phyloP scores from a whole-genome alignment of 1,140 invertebrate genomes.

The Batillaria attramentaria region DNA sequence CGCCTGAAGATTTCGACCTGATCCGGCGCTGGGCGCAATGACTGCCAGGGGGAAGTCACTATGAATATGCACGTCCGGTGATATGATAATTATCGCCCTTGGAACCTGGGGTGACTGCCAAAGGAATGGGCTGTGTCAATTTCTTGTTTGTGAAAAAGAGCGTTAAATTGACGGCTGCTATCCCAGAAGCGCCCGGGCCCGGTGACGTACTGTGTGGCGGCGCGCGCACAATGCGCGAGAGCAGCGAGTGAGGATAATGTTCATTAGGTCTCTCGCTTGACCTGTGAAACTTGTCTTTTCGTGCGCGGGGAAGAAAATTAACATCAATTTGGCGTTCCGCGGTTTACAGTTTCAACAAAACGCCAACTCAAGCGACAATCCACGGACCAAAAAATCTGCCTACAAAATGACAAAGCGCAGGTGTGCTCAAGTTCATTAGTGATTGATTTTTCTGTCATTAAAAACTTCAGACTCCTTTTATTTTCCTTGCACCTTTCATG shows the following conservation, averaged over 20 bases:
- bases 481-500: no score
- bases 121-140: conserved; percentile 29
- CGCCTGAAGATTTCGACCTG: conserved; percentile 23
- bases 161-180: conserved; percentile 35
- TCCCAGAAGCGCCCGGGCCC: no score
- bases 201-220: not conserved
- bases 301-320: no score
- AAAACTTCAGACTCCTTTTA: no score
- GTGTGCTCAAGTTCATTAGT: no score
- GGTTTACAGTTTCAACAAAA: not conserved
- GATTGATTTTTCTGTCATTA: no score
- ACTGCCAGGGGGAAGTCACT: conserved; percentile 26
- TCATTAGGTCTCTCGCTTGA: not conserved
- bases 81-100: conserved; percentile 31
- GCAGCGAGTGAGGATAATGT: not conserved
- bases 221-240: not conserved
- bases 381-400: not conserved
- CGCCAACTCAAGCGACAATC: not conserved
- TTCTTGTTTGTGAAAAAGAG: conserved; percentile 35
- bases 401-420: no score
- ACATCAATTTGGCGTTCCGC: no score
- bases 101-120: conserved; percentile 16
- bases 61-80: conserved; percentile 29
- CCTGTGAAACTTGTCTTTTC: no score
- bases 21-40: not conserved